Conservation (phyloP, 2,797 vertebrate species). For the Discoglossus pictus region DNA sequence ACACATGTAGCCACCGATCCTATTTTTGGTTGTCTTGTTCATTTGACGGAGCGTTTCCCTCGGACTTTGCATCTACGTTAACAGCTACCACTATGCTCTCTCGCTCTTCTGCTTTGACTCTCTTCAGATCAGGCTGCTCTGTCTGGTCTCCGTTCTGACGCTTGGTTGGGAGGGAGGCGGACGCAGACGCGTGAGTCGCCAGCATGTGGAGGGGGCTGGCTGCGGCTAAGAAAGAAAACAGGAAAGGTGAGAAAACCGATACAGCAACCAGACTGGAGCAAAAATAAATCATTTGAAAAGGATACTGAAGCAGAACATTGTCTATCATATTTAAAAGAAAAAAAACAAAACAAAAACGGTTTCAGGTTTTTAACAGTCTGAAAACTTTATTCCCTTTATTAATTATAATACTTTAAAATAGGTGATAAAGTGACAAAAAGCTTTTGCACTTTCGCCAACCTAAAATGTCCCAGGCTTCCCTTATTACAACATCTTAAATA, state of each 20-base stretch:
- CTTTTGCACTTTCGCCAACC: too few species aligned
- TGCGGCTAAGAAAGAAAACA: slow-evolving; percentile 72
- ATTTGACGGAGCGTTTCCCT: slow-evolving; percentile 56
- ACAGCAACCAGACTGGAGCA: too few species aligned
- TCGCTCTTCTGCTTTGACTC: slow-evolving; percentile 77
- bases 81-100: slow-evolving; percentile 71
- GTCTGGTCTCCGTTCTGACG: slow-evolving; percentile 84
- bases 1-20: slow-evolving; percentile 47
- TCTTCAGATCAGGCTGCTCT: slow-evolving; percentile 85
- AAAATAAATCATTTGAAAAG: too few species aligned
- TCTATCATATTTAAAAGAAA: too few species aligned
- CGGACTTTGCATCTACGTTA: slow-evolving; percentile 69
- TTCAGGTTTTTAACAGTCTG: too few species aligned
- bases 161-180: slow-evolving; percentile 91
- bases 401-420: too few species aligned
- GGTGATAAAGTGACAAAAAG: too few species aligned
- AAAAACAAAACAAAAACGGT: too few species aligned
- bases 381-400: too few species aligned
- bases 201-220: slow-evolving; percentile 92
- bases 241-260: background rate
- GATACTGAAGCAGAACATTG: too few species aligned
- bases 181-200: slow-evolving; percentile 92
- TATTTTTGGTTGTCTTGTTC: slow-evolving; percentile 48
- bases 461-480: too few species aligned
- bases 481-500: too few species aligned